These are phyloP conservation scores for Charanyca ferruginea DNA, from an alignment of 2,888 invertebrate genomes.

Conservation along the genomic window DNA sequence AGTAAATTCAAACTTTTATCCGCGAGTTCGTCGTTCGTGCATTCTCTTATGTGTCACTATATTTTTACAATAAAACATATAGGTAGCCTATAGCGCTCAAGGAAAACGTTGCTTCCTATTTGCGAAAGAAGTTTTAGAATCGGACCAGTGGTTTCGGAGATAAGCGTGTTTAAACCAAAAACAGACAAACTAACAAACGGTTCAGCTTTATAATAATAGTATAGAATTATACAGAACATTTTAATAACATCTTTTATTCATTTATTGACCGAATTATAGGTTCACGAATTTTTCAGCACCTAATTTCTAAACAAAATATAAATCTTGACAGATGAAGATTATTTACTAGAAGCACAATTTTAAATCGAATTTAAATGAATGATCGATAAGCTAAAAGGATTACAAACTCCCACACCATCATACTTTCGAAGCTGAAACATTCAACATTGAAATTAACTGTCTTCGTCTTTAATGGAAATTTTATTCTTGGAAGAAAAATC, in stretches of 20 bases:
- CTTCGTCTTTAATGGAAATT: constrained; percentile 54
- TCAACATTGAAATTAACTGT: constrained; percentile 40
- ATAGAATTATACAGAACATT: not conserved
- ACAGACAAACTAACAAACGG: no score
- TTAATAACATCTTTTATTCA: not conserved
- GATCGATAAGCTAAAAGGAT: constrained; percentile 24
- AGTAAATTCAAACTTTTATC: no score
- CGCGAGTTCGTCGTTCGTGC: no score
- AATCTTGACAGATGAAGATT: not conserved
- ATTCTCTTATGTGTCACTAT: no score
- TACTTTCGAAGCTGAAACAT: constrained; percentile 28
- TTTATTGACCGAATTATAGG: not conserved
- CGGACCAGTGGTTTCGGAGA: no score
- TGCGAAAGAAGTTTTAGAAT: no score
- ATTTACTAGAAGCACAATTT: not conserved
- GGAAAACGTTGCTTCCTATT: no score
- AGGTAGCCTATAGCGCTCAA: no score
- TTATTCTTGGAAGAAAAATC: constrained; percentile 51
- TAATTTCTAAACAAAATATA: constrained; percentile 19
- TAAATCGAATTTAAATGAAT: not conserved
- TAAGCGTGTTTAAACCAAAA: no score
- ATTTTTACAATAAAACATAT: no score
- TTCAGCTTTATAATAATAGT: no score
- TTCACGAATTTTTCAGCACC: not conserved
- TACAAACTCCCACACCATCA: constrained; percentile 4